Conservation (phyloP, 1,140 invertebrate species). For the Heliconius himera region DNA sequence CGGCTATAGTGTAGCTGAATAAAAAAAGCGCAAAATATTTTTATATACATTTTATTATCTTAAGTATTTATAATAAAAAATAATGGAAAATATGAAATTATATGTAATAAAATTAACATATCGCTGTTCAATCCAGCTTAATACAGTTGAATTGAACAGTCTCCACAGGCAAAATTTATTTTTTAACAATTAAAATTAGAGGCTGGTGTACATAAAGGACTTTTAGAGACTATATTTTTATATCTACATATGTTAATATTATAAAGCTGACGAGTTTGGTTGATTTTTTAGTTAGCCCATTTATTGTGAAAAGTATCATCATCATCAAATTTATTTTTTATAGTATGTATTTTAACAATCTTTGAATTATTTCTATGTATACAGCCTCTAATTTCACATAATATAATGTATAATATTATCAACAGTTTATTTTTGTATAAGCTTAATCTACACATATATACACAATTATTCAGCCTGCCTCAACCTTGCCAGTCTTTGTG, state of each 20-base stretch:
- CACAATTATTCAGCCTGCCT: constrained; percentile 87
- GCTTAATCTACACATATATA: constrained; percentile 18
- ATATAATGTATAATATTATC: constrained; percentile 9
- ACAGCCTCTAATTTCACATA: constrained; percentile 1
- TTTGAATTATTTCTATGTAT: not conserved
- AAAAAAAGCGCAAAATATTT: not conserved
- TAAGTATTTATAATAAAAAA: constrained; percentile 29
- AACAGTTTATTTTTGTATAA: not conserved
- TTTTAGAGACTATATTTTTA: not conserved
- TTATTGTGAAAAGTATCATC: no score
- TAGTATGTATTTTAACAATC: not conserved
- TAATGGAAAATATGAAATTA: constrained; percentile 19
- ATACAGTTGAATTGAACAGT: constrained; percentile 1
- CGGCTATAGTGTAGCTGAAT: no score
- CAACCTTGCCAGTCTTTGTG: constrained; percentile 95
- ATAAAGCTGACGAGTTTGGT: not conserved
- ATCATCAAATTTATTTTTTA: not conserved
- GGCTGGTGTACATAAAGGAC: not conserved
- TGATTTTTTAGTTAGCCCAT: no score
- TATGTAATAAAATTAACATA: constrained; percentile 16
- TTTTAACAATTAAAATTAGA: constrained; percentile 5
- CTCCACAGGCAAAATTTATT: not conserved
- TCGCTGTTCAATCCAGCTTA: constrained; percentile 10
- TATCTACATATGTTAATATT: no score
- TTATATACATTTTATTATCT: constrained; percentile 15